phyloP scores from a whole-genome alignment of 1,140 invertebrate genomes.

The Leptinotarsa defecta region DNA sequence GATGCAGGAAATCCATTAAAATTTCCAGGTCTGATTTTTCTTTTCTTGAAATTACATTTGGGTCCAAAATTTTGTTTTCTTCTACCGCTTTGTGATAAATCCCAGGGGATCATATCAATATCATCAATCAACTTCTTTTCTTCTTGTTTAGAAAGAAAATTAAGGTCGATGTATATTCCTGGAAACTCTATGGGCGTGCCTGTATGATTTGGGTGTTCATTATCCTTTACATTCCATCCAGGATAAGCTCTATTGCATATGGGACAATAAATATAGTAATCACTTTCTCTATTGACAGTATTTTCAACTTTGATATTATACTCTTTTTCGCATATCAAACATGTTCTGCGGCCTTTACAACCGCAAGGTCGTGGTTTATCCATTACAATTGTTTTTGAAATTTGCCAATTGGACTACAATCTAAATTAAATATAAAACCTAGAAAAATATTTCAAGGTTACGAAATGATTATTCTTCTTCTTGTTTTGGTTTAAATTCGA shows the following conservation, averaged over 20 bases:
- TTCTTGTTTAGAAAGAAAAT: constrained; percentile 79
- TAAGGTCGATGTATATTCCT: constrained; percentile 72
- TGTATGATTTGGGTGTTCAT: constrained; percentile 69
- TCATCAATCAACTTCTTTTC: constrained; percentile 68
- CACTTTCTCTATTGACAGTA: constrained; percentile 52
- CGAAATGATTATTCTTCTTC: not conserved
- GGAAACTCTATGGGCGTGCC: constrained; percentile 66
- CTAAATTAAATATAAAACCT: no score
- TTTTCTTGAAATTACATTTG: constrained; percentile 97
- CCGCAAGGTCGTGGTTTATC: constrained; percentile 78
- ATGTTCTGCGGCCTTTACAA: constrained; percentile 90
- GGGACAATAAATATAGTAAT: constrained; percentile 75
- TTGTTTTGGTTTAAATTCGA: not conserved
- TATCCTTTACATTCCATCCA: constrained; percentile 68
- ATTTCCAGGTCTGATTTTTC: constrained; percentile 75
- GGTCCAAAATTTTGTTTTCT: constrained; percentile 98
- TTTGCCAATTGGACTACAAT: not conserved
- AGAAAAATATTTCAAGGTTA: no score
- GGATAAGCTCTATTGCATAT: constrained; percentile 74
- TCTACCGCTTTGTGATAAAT: constrained; percentile 91
- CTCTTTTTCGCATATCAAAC: constrained; percentile 80
- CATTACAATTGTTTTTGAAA: constrained; percentile 57
- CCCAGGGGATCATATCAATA: constrained; percentile 86
- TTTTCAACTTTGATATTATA: constrained; percentile 64
- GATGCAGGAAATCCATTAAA: constrained; percentile 89